Conservation (phyloP, 2,888 invertebrate genomes). For the Imbricaverruca yamaguchii region DNA sequence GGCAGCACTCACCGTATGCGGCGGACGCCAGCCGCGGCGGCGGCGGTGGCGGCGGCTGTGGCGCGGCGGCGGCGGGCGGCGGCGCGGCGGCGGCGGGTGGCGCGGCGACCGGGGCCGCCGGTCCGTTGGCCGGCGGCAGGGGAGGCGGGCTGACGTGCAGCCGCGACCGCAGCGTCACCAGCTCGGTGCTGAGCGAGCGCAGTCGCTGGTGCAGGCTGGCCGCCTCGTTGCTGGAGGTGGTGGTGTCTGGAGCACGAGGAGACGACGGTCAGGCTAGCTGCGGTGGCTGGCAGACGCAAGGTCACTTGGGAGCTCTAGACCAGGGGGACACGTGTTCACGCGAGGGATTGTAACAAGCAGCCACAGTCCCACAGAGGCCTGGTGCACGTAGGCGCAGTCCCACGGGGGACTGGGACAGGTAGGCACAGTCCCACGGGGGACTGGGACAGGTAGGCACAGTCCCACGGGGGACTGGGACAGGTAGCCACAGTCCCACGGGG, state of each 20-base stretch:
- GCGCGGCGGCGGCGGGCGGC: constrained; percentile 24
- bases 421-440: no score
- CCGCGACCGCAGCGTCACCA: constrained; percentile 82
- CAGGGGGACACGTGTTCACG: background rate
- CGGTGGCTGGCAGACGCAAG: background rate
- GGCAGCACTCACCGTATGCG: background rate
- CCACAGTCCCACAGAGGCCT: background rate
- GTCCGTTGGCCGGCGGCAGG: constrained; percentile 34
- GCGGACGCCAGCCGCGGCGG: constrained; percentile 36
- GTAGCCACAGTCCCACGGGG: background rate
- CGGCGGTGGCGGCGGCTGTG: constrained; percentile 36
- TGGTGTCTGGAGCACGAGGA: constrained; percentile 63
- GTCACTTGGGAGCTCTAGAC: background rate
- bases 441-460: background rate
- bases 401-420: background rate
- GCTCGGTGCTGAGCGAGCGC: constrained; percentile 80
- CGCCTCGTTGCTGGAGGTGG: constrained; percentile 80
- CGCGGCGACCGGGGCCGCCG: constrained; percentile 19
- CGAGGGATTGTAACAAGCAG: background rate
- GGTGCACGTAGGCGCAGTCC: background rate
- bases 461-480: background rate
- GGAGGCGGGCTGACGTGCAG: constrained; percentile 62
- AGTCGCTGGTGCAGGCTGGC: constrained; percentile 85
- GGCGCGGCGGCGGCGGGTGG: constrained; percentile 25
- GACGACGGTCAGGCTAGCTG: background rate